Conservation (phyloP, 2,888 invertebrate species). For the Pyrgus malvae region DNA sequence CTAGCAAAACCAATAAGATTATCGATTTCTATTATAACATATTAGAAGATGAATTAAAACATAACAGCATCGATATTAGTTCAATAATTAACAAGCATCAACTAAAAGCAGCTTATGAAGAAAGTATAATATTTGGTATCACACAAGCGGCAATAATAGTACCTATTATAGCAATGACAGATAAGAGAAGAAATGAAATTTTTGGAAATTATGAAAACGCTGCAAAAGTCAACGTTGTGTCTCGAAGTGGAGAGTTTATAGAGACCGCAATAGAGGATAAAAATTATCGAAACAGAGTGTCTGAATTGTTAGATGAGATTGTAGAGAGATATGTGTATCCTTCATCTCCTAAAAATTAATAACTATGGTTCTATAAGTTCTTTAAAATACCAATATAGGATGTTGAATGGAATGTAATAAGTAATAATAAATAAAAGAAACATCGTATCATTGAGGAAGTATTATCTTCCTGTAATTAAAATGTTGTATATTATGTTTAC, state of each 20-base stretch:
- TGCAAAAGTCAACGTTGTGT: slow-evolving; percentile 47
- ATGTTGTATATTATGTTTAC: too few relatives aligned
- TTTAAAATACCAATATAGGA: too few relatives aligned
- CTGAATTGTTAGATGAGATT: slow-evolving; percentile 80
- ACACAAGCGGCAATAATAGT: slow-evolving; percentile 64
- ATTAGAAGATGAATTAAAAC: slow-evolving; percentile 63
- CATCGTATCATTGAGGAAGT: too few relatives aligned
- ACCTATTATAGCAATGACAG: slow-evolving; percentile 54
- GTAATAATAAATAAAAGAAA: too few relatives aligned
- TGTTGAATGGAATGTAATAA: too few relatives aligned
- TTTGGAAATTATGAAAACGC: slow-evolving; percentile 50
- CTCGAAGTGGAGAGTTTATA: slow-evolving; percentile 59
- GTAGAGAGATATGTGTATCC: slow-evolving; percentile 63
- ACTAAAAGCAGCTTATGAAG: slow-evolving; percentile 49
- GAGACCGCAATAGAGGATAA: slow-evolving; percentile 50
- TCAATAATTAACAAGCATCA: slow-evolving; percentile 44
- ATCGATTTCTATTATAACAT: slow-evolving; percentile 79
- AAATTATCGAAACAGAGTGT: slow-evolving; percentile 62
- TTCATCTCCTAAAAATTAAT: not conserved
- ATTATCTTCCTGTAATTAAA: too few relatives aligned
- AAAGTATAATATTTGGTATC: slow-evolving; percentile 58
- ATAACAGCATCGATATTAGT: slow-evolving; percentile 45
- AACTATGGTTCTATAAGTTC: not conserved
- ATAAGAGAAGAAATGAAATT: slow-evolving; percentile 47
- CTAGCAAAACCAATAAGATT: slow-evolving; percentile 63